Percentiles rank a stretch among this genome's conserved stretches.
phyloP scores from a whole-genome alignment of 23 tunicate species.

The Oikopleura vanhoeffeni region DNA sequence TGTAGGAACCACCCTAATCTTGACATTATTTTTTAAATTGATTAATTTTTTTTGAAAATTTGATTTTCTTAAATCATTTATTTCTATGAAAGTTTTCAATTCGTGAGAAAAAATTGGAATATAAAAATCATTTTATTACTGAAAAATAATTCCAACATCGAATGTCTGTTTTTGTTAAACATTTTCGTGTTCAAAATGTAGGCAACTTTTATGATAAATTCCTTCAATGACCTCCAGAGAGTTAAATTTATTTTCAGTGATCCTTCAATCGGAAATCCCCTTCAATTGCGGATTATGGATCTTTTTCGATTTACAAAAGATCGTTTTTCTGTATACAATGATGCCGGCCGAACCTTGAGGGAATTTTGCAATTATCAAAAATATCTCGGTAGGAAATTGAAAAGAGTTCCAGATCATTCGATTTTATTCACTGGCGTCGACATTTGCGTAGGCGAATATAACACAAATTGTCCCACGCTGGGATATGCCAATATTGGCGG shows the following conservation, averaged over 20 bases:
- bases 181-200: too few species aligned
- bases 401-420: conserved; percentile 46
- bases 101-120: too few species aligned
- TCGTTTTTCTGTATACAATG: not conserved
- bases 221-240: too few species aligned
- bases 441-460: conserved; percentile 36
- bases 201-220: too few species aligned
- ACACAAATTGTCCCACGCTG: conserved; percentile 11
- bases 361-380: not conserved
- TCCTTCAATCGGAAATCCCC: not conserved
- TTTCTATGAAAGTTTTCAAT: too few species aligned
- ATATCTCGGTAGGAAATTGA: not conserved
- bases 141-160: too few species aligned
- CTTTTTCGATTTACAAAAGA: not conserved
- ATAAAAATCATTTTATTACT: too few species aligned
- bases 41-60: too few species aligned
- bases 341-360: not conserved
- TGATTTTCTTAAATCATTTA: too few species aligned
- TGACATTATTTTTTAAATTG: too few species aligned
- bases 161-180: too few species aligned
- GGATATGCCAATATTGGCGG: conserved; percentile 95
- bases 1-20: too few species aligned
- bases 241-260: not conserved
- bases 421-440: conserved; percentile 78
- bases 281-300: not conserved